These are phyloP conservation scores for Semotilus atromaculatus DNA, from an alignment of 2,797 vertebrate genomes.

Conservation along the genomic window DNA sequence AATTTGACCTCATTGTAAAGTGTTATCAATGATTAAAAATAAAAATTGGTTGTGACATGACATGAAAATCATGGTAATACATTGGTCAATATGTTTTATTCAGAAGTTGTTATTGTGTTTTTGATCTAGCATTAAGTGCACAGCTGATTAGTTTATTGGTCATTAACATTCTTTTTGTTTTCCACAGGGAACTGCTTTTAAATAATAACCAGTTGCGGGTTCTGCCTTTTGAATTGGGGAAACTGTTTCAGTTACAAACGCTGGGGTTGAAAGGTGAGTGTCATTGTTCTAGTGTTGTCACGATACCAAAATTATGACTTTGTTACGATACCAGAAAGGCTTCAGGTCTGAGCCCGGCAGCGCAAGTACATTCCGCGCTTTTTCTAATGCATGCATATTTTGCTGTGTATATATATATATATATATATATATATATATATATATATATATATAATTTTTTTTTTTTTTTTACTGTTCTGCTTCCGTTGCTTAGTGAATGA, in stretches of 20 bases:
- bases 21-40: background rate
- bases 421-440: too few species aligned
- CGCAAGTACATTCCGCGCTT: too few species aligned
- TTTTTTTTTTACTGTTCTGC: too few species aligned
- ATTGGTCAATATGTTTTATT: background rate
- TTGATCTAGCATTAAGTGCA: background rate
- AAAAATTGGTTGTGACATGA: background rate
- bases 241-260: conserved; percentile 99
- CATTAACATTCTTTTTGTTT: conserved; percentile 54
- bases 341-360: too few species aligned
- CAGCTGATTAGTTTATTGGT: background rate
- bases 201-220: conserved; percentile 99
- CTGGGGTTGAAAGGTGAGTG: conserved; percentile 97
- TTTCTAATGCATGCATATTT: too few species aligned
- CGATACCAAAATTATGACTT: too few species aligned
- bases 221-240: conserved; percentile 99
- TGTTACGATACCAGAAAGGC: too few species aligned
- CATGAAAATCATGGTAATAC: background rate
- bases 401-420: too few species aligned
- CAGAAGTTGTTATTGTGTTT: background rate
- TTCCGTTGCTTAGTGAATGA: too few species aligned
- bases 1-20: background rate
- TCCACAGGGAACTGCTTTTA: conserved; percentile 98
- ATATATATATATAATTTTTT: too few species aligned
- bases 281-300: too few species aligned